These are phyloP conservation scores for Trichonephila inaurata DNA, from an alignment of 1,140 invertebrate genomes.

Conservation along the genomic window DNA sequence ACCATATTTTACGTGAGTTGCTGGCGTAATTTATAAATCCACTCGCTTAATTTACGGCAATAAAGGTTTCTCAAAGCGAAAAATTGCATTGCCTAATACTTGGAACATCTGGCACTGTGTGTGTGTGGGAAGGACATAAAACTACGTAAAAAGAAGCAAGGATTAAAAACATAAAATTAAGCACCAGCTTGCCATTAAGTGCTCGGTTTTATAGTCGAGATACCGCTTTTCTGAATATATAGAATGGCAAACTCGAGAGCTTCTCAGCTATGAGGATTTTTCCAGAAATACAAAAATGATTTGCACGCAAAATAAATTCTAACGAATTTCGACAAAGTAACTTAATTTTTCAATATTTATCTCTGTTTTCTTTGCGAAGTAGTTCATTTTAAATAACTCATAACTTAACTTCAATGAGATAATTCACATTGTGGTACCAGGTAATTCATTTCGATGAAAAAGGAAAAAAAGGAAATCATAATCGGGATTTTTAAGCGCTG, in stretches of 20 bases:
- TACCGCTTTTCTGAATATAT: background rate
- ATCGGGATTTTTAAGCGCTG: no score
- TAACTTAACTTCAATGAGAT: no score
- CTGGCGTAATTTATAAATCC: slow-evolving; percentile 27
- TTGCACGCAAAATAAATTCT: background rate
- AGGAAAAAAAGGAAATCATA: no score
- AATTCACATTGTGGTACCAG: no score
- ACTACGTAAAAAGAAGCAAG: slow-evolving; percentile 34
- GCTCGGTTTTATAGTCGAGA: slow-evolving; percentile 4
- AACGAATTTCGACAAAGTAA: background rate
- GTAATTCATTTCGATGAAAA: no score
- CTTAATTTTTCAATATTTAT: background rate
- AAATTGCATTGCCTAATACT: slow-evolving; percentile 31
- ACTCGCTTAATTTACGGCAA: slow-evolving; percentile 32
- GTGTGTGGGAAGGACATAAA: slow-evolving; percentile 48
- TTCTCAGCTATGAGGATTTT: background rate
- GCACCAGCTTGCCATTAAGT: background rate
- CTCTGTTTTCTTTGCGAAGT: no score
- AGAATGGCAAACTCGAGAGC: background rate
- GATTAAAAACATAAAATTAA: slow-evolving; percentile 3
- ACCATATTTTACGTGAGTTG: slow-evolving; percentile 38
- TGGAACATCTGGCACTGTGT: slow-evolving; percentile 39
- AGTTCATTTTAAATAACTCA: no score
- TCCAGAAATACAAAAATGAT: background rate
- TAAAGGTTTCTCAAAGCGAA: background rate